Base-by-base conservation (phyloP, 2,888 invertebrate genomes). In the Tetragonula carbonaria region DNA sequence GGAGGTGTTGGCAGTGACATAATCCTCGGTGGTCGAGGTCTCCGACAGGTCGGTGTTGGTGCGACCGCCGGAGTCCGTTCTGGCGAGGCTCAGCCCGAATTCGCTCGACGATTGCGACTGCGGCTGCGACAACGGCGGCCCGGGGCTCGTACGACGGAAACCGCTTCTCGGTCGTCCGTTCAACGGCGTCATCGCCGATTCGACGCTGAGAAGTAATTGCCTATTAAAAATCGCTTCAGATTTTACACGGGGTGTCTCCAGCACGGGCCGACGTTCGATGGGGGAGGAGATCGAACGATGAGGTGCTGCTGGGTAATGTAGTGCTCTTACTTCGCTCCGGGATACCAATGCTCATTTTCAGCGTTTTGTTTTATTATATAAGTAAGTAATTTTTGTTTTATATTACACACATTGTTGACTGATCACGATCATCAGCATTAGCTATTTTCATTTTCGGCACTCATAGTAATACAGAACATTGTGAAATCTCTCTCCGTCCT, bases 21-120 rank as follows among this genome's bases (percentile, higher is more conserved):
- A 98, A 95, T 98, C 98, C 94, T 98, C 98, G 70, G 97, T 97
- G n/a, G 96, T 97, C 83, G 98, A 98, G 91, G 98, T 98, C 95
- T 98, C 98, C n/a, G 98, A 98, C 74, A 97, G 95, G 93, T 98
- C 98, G 57, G 96, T 96, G 66, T 97, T 97, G 87, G 97, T 97
- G 33, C 96, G 96, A 94, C 96, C 96, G 55, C 96, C 96, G 16
- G 97, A 97, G 94, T 97, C 97, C 8, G 97, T 96, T 89, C 97
- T 95, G 51, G 96, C 96, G 84, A 97, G 95, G 82, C 95, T 94
- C 70, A 96, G 90, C 85, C 95, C 96, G 38, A 94, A 93, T 76
- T 94, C 94, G 87, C 94, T 94, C 65, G 94, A 94, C 38, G 94
- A 94, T 85, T 94, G 94, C 11, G 94, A 94, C 70, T 94, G 93